These are phyloP conservation scores for Drosophila suzukii DNA, from an alignment of 1,140 invertebrate genomes.

Conservation along the genomic window DNA sequence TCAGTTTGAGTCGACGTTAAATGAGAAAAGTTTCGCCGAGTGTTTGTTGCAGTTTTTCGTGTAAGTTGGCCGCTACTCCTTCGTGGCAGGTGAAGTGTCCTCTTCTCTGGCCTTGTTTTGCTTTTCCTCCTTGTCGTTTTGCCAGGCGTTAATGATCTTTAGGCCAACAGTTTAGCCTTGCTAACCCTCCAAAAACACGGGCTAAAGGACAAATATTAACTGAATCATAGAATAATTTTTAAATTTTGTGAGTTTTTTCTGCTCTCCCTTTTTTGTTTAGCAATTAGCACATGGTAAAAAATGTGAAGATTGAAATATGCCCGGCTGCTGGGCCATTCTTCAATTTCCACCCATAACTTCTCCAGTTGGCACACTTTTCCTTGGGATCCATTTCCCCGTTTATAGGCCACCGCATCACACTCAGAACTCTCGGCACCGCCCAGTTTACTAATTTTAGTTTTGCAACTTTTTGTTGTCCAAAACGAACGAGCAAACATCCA, in stretches of 20 bases:
- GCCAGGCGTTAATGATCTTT: slow-evolving; percentile 66
- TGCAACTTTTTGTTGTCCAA: slow-evolving; percentile 60
- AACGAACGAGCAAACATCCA: slow-evolving; percentile 15
- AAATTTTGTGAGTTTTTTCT: slow-evolving; percentile 4
- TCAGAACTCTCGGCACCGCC: slow-evolving; percentile 38
- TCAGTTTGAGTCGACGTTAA: slow-evolving; percentile 77
- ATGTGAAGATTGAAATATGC: slow-evolving; percentile 34
- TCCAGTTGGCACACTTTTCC: slow-evolving; percentile 68
- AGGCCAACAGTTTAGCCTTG: slow-evolving; percentile 45
- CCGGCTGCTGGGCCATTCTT: slow-evolving; percentile 24
- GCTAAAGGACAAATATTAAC: not conserved
- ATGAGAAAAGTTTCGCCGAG: slow-evolving; percentile 77
- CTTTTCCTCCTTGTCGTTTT: slow-evolving; percentile 17
- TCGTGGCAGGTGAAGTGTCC: slow-evolving; percentile 57
- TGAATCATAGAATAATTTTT: not conserved
- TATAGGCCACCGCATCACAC: slow-evolving; percentile 45
- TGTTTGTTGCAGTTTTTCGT: slow-evolving; percentile 78
- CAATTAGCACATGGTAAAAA: slow-evolving; percentile 37
- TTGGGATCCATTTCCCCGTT: slow-evolving; percentile 18
- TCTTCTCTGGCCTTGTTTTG: slow-evolving; percentile 3
- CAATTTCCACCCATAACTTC: slow-evolving; percentile 57
- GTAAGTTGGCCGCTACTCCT: slow-evolving; percentile 40
- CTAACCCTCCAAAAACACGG: no score
- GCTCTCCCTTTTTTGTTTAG: slow-evolving; percentile 20
- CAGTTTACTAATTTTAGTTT: slow-evolving; percentile 62